Conservation (phyloP, 2,113 vertebrate species). For the Pogona vitticeps region DNA sequence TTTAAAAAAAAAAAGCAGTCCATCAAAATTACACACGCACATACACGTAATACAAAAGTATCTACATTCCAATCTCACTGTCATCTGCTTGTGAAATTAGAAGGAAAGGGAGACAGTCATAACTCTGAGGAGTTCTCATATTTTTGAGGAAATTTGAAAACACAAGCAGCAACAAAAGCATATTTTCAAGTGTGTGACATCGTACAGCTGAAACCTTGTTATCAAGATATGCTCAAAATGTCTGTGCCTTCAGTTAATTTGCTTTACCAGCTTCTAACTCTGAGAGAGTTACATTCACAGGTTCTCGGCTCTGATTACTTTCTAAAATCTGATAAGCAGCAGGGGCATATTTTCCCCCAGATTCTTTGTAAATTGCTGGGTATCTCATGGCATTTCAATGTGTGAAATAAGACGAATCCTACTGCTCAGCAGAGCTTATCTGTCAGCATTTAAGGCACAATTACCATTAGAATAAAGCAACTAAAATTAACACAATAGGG, state of each 20-base stretch:
- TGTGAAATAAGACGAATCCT: slow-evolving; percentile 12
- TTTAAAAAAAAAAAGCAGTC: neutral
- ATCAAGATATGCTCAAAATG: neutral
- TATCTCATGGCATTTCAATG: slow-evolving; percentile 13
- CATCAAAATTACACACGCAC: neutral
- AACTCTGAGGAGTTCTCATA: neutral
- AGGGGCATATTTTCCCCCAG: slow-evolving; percentile 8
- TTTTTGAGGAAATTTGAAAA: neutral
- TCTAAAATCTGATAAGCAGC: slow-evolving; percentile 27
- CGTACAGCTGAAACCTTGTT: neutral
- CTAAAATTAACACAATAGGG: slow-evolving; percentile 28
- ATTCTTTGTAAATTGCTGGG: slow-evolving; percentile 10
- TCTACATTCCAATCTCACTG: neutral
- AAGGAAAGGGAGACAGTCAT: neutral
- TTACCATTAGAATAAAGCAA: slow-evolving; percentile 24
- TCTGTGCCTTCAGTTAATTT: neutral
- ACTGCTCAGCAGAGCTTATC: slow-evolving; percentile 14
- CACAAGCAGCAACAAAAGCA: neutral
- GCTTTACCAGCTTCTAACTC: neutral
- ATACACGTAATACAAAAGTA: neutral
- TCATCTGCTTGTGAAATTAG: neutral
- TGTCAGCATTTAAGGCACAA: slow-evolving; percentile 17
- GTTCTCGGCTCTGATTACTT: slow-evolving; percentile 18
- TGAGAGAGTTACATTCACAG: neutral
- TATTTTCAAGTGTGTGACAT: neutral